A percentile compares a stretch with the other conserved stretches of the same genome.
These are phyloP conservation scores for Chromobotia macracanthus DNA, from an alignment of 2,797 vertebrate genomes.

Conservation along the genomic window DNA sequence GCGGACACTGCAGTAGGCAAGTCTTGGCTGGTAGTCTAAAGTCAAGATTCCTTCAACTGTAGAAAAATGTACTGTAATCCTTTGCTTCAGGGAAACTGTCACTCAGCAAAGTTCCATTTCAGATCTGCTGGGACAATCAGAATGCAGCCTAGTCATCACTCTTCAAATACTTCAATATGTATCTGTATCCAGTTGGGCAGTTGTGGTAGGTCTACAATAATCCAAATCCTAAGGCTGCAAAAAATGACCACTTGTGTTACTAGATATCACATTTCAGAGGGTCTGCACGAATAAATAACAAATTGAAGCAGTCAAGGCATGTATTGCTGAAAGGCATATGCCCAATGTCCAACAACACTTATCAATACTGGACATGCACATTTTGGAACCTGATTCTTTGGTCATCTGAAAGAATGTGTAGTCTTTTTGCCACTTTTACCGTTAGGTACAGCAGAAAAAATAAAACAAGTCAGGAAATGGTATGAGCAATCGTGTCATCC, in stretches of 20 bases:
- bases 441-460: neutral
- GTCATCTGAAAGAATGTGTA: neutral
- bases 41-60: constrained; percentile 29
- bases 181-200: constrained; percentile 24
- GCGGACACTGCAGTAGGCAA: constrained; percentile 6
- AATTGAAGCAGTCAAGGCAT: too few relatives aligned
- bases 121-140: constrained; percentile 12
- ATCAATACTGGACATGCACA: neutral
- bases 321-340: too few relatives aligned
- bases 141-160: constrained; percentile 17
- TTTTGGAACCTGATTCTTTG: neutral
- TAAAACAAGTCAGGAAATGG: neutral
- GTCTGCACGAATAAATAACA: neutral
- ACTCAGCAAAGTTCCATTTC: constrained; percentile 10
- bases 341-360: neutral
- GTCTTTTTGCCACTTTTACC: neutral
- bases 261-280: neutral
- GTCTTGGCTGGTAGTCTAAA: constrained; percentile 29
- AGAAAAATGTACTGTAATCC: constrained; percentile 33
- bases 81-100: constrained; percentile 22
- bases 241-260: neutral
- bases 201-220: neutral
- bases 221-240: constrained; percentile 6
- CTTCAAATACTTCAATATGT: constrained; percentile 23
- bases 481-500: neutral